A percentile compares a stretch with the other conserved stretches of the same genome.
Evolutionary conservation across 2,888 invertebrate genomes (phyloP).

Genomic region (Tetranychus piercei): DNA sequence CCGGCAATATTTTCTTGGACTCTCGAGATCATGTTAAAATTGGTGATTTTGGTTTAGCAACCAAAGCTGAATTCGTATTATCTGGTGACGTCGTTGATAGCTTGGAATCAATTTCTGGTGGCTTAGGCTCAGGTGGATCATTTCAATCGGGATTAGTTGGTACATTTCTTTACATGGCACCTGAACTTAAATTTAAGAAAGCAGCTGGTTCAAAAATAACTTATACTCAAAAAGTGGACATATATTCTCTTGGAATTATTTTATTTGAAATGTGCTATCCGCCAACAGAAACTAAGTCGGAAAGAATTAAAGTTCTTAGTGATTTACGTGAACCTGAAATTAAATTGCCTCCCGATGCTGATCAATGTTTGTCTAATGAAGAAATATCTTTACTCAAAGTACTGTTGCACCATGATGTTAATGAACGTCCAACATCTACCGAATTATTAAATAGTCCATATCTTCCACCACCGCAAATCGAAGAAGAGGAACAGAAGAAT

Average conservation of each 20-base stretch:
- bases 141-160: constrained; percentile 63
- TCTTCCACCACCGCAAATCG: constrained; percentile 65
- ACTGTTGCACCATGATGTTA: constrained; percentile 67
- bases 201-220: constrained; percentile 19
- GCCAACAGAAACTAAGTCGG: constrained; percentile 76
- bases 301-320: constrained; percentile 47
- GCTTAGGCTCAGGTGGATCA: no score
- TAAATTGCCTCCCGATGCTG: constrained; percentile 50
- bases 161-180: constrained; percentile 83
- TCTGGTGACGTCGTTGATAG: background rate
- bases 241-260: constrained; percentile 80
- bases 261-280: constrained; percentile 74
- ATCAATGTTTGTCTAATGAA: constrained; percentile 34
- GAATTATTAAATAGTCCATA: constrained; percentile 62
- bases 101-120: background rate
- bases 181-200: constrained; percentile 46
- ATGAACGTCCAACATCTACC: constrained; percentile 59
- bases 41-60: constrained; percentile 95
- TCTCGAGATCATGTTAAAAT: constrained; percentile 76
- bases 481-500: constrained; percentile 64
- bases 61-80: constrained; percentile 32
- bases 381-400: constrained; percentile 38
- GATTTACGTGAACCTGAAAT: constrained; percentile 48
- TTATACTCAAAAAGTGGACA: constrained; percentile 46
- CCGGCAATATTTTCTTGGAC: constrained; percentile 81